Conservation (phyloP, 2,888 invertebrate genomes). For the Eurytoma adleriae region DNA sequence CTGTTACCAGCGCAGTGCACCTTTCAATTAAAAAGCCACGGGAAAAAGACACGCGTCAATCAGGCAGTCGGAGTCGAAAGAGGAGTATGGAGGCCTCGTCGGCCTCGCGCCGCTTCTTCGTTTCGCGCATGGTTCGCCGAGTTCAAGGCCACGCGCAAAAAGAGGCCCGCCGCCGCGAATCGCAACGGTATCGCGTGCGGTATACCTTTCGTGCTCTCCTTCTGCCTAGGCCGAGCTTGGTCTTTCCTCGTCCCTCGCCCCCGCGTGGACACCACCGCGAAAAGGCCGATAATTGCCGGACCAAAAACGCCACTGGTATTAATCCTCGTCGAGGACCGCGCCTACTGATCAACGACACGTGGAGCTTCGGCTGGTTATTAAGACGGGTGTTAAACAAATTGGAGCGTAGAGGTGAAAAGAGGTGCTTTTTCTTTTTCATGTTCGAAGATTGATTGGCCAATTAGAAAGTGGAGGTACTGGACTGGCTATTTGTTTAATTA, state of each 20-base stretch:
- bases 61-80: background rate
- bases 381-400: no score
- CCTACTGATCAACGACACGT: background rate
- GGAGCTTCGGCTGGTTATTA: background rate
- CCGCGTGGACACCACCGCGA: background rate
- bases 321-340: background rate
- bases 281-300: background rate
- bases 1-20: no score
- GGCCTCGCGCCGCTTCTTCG: background rate
- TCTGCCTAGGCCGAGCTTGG: no score
- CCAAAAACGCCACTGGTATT: slow-evolving; percentile 31
- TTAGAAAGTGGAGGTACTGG: no score
- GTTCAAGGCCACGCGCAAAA: slow-evolving; percentile 50
- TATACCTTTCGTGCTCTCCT: slow-evolving; percentile 22
- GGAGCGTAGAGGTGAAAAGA: no score
- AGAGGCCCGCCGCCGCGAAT: slow-evolving; percentile 5
- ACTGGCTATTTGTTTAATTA: no score
- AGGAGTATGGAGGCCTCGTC: background rate
- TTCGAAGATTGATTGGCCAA: no score
- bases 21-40: no score
- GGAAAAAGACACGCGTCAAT: background rate
- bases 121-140: slow-evolving; percentile 18
- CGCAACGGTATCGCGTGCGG: slow-evolving; percentile 48
- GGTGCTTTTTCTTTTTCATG: no score
- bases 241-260: no score